Conservation (phyloP, 2,888 invertebrate genomes). For the Platypus cylindrus region DNA sequence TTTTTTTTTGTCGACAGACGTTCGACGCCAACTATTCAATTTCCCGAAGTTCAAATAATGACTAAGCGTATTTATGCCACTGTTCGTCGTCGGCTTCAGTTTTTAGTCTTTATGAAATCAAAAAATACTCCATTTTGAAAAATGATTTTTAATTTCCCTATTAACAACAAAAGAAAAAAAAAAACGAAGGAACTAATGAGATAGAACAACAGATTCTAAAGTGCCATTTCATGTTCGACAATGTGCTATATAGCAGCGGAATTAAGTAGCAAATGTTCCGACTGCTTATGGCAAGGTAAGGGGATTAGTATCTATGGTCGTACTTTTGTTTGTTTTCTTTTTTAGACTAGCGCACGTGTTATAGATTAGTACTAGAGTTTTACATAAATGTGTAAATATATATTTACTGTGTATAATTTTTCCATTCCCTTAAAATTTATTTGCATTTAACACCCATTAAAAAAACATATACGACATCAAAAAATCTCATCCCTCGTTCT, state of each 20-base stretch:
- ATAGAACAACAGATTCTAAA: too few relatives aligned
- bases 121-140: slow-evolving; percentile 21
- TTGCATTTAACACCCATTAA: slow-evolving; percentile 4
- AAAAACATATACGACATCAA: too few relatives aligned
- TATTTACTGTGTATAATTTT: too few relatives aligned
- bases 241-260: slow-evolving; percentile 21
- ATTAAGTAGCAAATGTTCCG: too few relatives aligned
- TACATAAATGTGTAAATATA: neutral
- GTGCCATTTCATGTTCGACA: slow-evolving; percentile 23
- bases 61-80: slow-evolving; percentile 22
- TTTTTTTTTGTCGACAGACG: slow-evolving; percentile 25
- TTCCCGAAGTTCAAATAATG: slow-evolving; percentile 25
- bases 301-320: too few relatives aligned
- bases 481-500: too few relatives aligned
- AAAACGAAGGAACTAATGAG: slow-evolving; percentile 16
- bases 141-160: slow-evolving; percentile 25
- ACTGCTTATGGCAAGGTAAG: too few relatives aligned
- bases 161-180: slow-evolving; percentile 23
- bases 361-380: too few relatives aligned
- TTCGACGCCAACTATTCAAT: slow-evolving; percentile 25
- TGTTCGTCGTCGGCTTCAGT: slow-evolving; percentile 18
- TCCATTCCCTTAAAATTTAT: too few relatives aligned
- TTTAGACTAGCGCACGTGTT: too few relatives aligned
- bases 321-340: too few relatives aligned
- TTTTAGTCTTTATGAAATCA: slow-evolving; percentile 18